phyloP scores from a whole-genome alignment of 2,113 vertebrate species.

The Neodon shergylaensis region DNA sequence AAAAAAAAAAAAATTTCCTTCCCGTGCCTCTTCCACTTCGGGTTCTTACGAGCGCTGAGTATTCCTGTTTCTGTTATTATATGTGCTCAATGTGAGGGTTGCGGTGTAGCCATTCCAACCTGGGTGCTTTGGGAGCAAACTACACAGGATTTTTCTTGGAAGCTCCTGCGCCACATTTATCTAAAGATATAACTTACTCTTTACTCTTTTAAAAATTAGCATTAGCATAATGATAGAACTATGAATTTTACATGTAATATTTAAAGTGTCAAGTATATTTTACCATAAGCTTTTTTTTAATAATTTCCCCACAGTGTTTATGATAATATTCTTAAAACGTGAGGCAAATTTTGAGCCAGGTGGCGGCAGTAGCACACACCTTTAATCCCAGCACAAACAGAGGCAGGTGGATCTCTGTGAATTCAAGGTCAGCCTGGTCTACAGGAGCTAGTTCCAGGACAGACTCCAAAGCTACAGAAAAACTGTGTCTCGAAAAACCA shows the following conservation, averaged over 20 bases:
- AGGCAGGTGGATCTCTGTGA: too few relatives aligned
- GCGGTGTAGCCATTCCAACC: neutral
- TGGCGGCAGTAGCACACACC: too few relatives aligned
- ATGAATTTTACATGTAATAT: slow-evolving; percentile 1
- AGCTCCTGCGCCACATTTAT: neutral
- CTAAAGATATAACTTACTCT: neutral
- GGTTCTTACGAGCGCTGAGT: neutral
- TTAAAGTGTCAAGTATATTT: slow-evolving; percentile 43
- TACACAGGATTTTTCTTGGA: neutral
- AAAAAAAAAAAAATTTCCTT: neutral
- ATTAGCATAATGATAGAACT: neutral
- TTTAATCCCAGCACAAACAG: too few relatives aligned
- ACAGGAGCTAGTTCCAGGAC: too few relatives aligned
- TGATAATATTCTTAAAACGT: slow-evolving; percentile 18
- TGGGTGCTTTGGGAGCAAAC: neutral
- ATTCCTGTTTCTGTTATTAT: neutral
- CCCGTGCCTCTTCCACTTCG: neutral
- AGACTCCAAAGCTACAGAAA: too few relatives aligned
- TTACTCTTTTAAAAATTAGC: neutral
- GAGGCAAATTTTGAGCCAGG: neutral
- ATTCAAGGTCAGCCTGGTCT: too few relatives aligned
- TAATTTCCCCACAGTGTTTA: neutral
- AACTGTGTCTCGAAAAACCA: too few relatives aligned
- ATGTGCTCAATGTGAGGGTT: neutral
- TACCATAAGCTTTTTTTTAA: slow-evolving; percentile 11